phyloP scores from a whole-genome alignment of 2,797 vertebrate species.

The Sebastes paucispinis region DNA sequence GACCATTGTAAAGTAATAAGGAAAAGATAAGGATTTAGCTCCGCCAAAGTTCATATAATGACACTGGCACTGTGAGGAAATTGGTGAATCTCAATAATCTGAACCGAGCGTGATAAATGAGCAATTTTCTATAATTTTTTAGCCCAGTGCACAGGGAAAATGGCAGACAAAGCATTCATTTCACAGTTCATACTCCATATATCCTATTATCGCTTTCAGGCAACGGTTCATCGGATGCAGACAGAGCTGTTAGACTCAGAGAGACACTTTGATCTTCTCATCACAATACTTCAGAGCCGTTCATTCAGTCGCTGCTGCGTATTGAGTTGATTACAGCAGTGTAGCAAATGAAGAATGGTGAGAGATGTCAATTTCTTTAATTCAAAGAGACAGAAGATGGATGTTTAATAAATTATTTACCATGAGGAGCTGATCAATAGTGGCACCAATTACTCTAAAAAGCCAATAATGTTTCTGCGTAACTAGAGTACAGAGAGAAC shows the following conservation, averaged over 20 bases:
- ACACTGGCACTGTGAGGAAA: conserved; percentile 39
- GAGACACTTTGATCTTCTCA: conserved; percentile 49
- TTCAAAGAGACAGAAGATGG: conserved; percentile 10
- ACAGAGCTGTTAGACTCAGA: conserved; percentile 36
- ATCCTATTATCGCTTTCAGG: conserved; percentile 51
- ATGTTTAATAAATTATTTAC: conserved; percentile 19
- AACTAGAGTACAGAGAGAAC: neutral
- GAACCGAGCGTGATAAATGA: conserved; percentile 54
- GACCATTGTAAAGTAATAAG: conserved; percentile 26
- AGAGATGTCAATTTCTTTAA: neutral
- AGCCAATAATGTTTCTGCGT: neutral
- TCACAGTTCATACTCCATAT: conserved; percentile 68
- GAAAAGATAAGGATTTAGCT: conserved; percentile 59
- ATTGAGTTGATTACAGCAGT: conserved; percentile 16
- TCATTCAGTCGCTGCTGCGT: conserved; percentile 1
- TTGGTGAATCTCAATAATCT: conserved; percentile 50
- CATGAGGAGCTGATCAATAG: conserved; percentile 14
- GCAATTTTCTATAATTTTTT: conserved; percentile 57
- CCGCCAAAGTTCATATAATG: conserved; percentile 43
- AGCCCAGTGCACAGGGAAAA: conserved; percentile 50
- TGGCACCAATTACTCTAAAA: neutral
- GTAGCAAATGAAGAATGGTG: neutral
- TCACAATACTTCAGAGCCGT: conserved; percentile 33
- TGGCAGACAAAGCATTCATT: conserved; percentile 66
- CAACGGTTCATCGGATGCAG: conserved; percentile 36